These are phyloP conservation scores for Andrena fulva DNA, from an alignment of 2,888 invertebrate genomes.

Conservation along the genomic window DNA sequence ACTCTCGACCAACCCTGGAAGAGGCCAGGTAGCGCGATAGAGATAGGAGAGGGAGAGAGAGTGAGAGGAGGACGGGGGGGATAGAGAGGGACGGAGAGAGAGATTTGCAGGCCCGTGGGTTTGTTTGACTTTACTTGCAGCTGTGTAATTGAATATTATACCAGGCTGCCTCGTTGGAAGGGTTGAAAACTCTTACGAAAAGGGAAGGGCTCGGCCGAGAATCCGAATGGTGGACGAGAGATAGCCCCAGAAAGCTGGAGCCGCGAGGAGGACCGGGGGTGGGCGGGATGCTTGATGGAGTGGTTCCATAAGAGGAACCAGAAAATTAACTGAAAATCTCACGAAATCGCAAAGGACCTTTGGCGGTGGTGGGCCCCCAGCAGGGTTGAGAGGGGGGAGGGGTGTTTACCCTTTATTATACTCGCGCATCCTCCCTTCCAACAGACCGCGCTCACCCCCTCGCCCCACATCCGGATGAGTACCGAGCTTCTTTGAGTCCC, in stretches of 20 bases:
- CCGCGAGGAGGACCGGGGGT: conserved; percentile 23
- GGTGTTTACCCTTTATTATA: conserved; percentile 80
- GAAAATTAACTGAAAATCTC: conserved; percentile 79
- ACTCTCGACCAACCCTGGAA: conserved; percentile 70
- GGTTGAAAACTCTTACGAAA: conserved; percentile 81
- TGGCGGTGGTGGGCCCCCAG: conserved; percentile 44
- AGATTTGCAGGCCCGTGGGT: conserved; percentile 79
- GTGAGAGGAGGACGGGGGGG: conserved; percentile 5
- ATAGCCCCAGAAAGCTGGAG: conserved; percentile 62
- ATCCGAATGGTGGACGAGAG: conserved; percentile 70
- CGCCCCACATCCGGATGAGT: conserved; percentile 4
- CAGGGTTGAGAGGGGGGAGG: conserved; percentile 26
- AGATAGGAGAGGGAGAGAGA: conserved; percentile 24
- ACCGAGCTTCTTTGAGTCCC: conserved; percentile 35
- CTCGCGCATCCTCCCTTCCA: conserved; percentile 67
- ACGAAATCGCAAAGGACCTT: conserved; percentile 74
- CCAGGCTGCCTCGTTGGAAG: conserved; percentile 80
- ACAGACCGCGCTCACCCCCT: conserved; percentile 25
- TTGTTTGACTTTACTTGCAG: conserved; percentile 84
- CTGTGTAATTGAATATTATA: conserved; percentile 84
- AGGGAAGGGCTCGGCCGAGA: conserved; percentile 66
- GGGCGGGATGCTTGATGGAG: conserved; percentile 68
- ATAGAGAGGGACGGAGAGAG: conserved; percentile 55
- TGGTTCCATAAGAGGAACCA: conserved; percentile 70
- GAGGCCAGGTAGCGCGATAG: conserved; percentile 40